Base-by-base conservation (phyloP, 2,888 invertebrate genomes). In the Dolichomitus sp. region DNA sequence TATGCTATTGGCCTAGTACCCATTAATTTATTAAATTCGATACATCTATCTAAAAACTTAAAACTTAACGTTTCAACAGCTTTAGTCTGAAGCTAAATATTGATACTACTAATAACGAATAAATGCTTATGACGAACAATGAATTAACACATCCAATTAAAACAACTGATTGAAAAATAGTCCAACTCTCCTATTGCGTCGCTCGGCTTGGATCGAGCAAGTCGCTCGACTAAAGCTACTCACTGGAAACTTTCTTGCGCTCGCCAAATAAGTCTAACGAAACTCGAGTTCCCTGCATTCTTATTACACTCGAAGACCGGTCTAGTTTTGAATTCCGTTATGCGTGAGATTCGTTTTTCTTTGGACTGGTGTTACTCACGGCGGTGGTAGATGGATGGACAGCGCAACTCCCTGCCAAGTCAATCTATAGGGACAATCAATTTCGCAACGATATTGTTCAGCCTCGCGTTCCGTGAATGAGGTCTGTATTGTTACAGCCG, bases 391-490 rank as follows among this genome's bases (percentile, higher is more conserved):
- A 42, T 23, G 40, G 78, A 48, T 65, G 33, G 27, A 78, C 54
- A 33, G 48, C 45, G 65, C 68, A 50, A 59, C 23, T 61, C 59
- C 57, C 73, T 45, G 33, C 45, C 61, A 19, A 54, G 76, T 70
- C 82, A 45, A 78, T 74, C 70, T 52, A 63, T 66, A 79, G 59
- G 27, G 65, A 61, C 79, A 66, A 68, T 72, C 65, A 66, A 82
- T 83, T 70, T 80, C 74, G 72, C 66, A 83, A 76, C 75, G 40
- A 76, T 69, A 77, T 81, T 81, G 72, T 81, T 77, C 73, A 73
- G 50, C 68, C 59, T 73, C 61, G 77, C 68, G 72, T 68, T 68
- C 73, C 77, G 68, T 52, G 52, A 61, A 59, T 66, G 42, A 63
- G 72, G 45, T 12, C 48, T 57, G 73, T 61, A 73, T 73, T 73